Conservation (phyloP, 2,888 invertebrate genomes). For the Drosophila anceps region DNA sequence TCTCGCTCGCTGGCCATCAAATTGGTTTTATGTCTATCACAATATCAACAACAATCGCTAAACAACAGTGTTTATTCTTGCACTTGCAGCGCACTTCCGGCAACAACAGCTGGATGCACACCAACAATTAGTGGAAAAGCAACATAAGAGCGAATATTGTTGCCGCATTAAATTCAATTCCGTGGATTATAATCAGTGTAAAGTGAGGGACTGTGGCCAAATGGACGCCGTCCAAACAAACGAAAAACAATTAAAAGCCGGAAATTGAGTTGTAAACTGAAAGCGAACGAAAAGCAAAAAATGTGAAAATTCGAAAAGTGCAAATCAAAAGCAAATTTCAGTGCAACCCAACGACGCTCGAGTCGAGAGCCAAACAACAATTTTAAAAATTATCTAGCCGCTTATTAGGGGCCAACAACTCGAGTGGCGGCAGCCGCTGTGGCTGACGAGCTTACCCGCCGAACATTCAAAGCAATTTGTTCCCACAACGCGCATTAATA, state of each 20-base stretch:
- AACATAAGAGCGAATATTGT: slow-evolving; percentile 6
- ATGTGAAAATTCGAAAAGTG: slow-evolving; percentile 54
- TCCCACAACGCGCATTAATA: slow-evolving; percentile 50
- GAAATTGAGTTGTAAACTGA: slow-evolving; percentile 61
- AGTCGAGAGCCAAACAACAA: slow-evolving; percentile 56
- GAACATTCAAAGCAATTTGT: slow-evolving; percentile 30
- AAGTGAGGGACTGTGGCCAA: slow-evolving; percentile 33
- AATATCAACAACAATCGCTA: slow-evolving; percentile 35
- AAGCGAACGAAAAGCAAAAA: slow-evolving; percentile 34
- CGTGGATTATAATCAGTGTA: slow-evolving; percentile 38
- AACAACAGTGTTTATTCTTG: slow-evolving; percentile 62
- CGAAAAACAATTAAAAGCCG: slow-evolving; percentile 47
- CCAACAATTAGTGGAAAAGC: slow-evolving; percentile 24
- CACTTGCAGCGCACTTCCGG: slow-evolving; percentile 73
- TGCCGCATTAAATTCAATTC: slow-evolving; percentile 27
- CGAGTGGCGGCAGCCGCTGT: slow-evolving; percentile 33
- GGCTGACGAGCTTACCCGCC: slow-evolving; percentile 58
- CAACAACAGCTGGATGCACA: slow-evolving; percentile 70
- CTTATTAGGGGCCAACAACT: slow-evolving; percentile 39
- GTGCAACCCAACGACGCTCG: slow-evolving; percentile 37
- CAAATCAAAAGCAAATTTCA: slow-evolving; percentile 55
- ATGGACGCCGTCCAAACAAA: slow-evolving; percentile 34
- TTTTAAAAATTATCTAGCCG: slow-evolving; percentile 70
- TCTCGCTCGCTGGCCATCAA: slow-evolving; percentile 3
- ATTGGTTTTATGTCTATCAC: slow-evolving; percentile 22